phyloP scores from a whole-genome alignment of 2,888 invertebrate genomes.

The Calameuta filiformis region DNA sequence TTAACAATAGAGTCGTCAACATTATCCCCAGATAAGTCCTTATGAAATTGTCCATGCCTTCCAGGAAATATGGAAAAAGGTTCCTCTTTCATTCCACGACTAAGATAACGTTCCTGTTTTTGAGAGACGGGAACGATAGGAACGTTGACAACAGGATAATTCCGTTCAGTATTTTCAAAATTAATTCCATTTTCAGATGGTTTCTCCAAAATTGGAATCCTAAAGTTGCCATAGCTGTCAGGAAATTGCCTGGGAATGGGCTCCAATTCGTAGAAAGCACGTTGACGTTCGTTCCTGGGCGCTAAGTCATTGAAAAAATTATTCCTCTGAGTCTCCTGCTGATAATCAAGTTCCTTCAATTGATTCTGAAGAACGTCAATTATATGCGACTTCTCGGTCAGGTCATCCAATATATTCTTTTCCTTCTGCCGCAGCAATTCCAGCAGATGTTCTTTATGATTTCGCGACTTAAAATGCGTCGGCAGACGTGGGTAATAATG shows the following conservation, averaged over 20 bases:
- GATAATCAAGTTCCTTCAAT: conserved; percentile 25
- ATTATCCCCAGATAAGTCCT: conserved; percentile 14
- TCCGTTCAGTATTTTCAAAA: not conserved
- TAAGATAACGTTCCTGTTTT: not conserved
- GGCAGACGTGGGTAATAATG: conserved; percentile 17
- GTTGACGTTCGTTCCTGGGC: not conserved
- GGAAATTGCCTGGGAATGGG: not conserved
- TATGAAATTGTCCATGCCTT: conserved; percentile 16
- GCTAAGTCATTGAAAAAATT: not conserved
- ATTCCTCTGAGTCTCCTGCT: conserved; percentile 28
- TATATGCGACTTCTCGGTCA: conserved; percentile 35
- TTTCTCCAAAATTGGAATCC: not conserved
- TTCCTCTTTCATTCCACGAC: conserved; percentile 33
- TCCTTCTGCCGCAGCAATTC: conserved; percentile 34
- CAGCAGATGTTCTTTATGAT: conserved; percentile 27
- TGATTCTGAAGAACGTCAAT: conserved; percentile 35
- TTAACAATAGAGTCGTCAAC: conserved; percentile 19
- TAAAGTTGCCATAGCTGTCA: not conserved
- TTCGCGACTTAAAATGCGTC: conserved; percentile 22
- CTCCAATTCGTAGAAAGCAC: not conserved
- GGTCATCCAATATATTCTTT: conserved; percentile 32
- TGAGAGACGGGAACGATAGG: not conserved
- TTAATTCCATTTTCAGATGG: not conserved
- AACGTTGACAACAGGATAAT: not conserved
- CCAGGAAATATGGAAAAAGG: conserved; percentile 24